A percentile compares a stretch with the other conserved stretches of the same genome.
These are phyloP conservation scores for Boloria selene DNA, from an alignment of 2,888 invertebrate genomes.

Conservation along the genomic window DNA sequence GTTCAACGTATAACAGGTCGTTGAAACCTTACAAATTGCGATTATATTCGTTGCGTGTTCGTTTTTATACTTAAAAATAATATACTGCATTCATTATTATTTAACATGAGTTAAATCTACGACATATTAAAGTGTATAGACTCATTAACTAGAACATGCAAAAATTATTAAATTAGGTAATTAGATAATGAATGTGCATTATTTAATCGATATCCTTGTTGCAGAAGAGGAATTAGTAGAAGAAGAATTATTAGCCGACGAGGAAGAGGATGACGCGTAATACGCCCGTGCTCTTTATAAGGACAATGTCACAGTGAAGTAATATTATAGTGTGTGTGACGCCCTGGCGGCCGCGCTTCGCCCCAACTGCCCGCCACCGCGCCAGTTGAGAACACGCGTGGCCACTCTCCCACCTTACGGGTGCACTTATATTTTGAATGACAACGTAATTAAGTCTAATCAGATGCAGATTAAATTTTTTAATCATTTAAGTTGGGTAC, in stretches of 20 bases:
- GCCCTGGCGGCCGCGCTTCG: constrained; percentile 76
- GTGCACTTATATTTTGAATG: constrained; percentile 81
- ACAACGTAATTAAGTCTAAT: constrained; percentile 80
- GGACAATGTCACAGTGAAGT: constrained; percentile 83
- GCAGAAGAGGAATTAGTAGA: constrained; percentile 80
- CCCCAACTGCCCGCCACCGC: constrained; percentile 68
- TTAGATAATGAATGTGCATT: not conserved
- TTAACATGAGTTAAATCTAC: not conserved
- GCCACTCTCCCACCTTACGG: constrained; percentile 79
- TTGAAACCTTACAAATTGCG: constrained; percentile 37
- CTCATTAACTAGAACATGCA: no score
- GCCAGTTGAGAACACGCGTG: constrained; percentile 56
- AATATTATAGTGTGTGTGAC: constrained; percentile 76
- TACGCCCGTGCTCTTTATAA: constrained; percentile 73
- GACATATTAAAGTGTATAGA: not conserved
- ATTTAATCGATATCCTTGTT: constrained; percentile 45
- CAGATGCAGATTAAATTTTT: constrained; percentile 75
- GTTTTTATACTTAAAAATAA: constrained; percentile 7
- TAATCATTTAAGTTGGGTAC: constrained; percentile 76
- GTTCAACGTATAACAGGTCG: constrained; percentile 24
- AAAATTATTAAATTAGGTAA: not conserved
- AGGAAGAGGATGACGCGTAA: constrained; percentile 82
- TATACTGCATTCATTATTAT: not conserved
- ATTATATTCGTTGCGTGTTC: not conserved
- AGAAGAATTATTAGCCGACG: constrained; percentile 77